phyloP scores from a whole-genome alignment of 2,113 vertebrate species.

The Crotalus viridis region DNA sequence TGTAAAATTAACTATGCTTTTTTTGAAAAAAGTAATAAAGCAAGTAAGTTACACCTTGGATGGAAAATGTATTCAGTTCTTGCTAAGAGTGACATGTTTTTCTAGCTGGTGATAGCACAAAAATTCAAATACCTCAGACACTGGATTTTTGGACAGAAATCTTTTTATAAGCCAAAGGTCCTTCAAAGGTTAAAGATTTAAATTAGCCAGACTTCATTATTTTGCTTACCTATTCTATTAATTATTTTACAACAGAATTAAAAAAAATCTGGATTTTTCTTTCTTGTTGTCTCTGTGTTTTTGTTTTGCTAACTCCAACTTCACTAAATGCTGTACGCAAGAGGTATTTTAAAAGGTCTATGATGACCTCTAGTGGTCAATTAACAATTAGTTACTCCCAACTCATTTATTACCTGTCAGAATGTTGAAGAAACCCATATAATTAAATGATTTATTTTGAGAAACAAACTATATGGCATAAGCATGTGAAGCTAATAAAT shows the following conservation, averaged over 20 bases:
- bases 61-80: neutral
- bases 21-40: neutral
- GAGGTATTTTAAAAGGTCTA: slow-evolving; percentile 49
- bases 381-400: neutral
- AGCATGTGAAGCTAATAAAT: neutral
- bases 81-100: neutral
- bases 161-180: neutral
- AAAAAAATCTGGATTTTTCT: neutral
- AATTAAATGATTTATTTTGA: neutral
- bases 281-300: neutral
- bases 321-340: neutral
- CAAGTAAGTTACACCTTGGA: neutral
- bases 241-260: neutral
- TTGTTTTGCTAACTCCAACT: neutral
- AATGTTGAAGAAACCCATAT: neutral
- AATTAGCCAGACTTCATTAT: neutral
- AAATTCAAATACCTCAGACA: neutral
- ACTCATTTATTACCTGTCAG: neutral
- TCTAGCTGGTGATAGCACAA: neutral
- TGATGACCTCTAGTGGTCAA: slow-evolving; percentile 63
- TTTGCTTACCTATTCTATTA: neutral
- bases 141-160: neutral
- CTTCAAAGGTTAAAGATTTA: neutral
- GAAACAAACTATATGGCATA: neutral
- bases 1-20: neutral